Evolutionary conservation across 2,888 invertebrate genomes (phyloP), one percentile per base, ranked within the genome.

Genomic region (Acronicta aceris): DNA sequence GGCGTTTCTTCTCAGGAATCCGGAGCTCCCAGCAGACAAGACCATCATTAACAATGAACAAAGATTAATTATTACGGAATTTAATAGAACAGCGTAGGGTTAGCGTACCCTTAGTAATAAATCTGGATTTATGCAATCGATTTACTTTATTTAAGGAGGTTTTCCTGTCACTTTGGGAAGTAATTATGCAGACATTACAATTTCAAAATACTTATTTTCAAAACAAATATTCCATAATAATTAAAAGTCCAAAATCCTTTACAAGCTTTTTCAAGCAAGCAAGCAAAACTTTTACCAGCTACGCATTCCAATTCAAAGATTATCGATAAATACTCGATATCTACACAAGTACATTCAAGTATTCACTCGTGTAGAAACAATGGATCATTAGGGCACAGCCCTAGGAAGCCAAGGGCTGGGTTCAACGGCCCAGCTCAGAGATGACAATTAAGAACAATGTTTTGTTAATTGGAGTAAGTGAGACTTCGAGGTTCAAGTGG

Each of bases 401-500:
- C 78, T 62, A 76, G 51, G 43, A 53, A 60, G 36, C 17, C 30
- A 46, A 72, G 75, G 63, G 59, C 38, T 16, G 55, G 62, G 71
- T 81, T 84, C 74, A 78, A 65, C 79, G 72, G 79, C 84, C 81
- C 56, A 59, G 46, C 57, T 68, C 62, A 54, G 59, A 68, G 66
- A 65, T 67, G 71, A 66, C 85, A 88, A 89, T 89, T 89, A 89
- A 83, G 82, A 81, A 76, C 79, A 78, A 84, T 81, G 76, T 84
- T 71, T 79, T 69, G 81, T 81, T 89, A 88, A 88, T 88, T 87
- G 85, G 69, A 70, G 71, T 74, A 70, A 76, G 73, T 71, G 68
- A 71, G 55, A 71, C 65, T 70, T 63, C 56, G 38, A 42, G 62
- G 42, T 59, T 57, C 49, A 70, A 72, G 58, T 66, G 63, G 59